Conservation (phyloP, 2,797 vertebrate genomes). For the Sebastes reedi region DNA sequence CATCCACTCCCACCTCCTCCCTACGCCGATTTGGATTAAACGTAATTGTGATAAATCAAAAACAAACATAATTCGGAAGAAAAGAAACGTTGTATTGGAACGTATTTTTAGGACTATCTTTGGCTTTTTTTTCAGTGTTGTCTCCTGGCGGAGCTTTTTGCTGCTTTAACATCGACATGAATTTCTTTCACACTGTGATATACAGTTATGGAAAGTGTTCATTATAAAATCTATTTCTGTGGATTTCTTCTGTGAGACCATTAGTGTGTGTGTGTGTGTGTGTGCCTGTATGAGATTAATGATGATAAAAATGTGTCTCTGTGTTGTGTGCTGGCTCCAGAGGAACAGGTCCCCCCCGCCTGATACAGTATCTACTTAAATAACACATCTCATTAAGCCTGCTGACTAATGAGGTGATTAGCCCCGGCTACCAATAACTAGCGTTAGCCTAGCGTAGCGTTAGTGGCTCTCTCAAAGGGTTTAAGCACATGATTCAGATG, state of each 20-base stretch:
- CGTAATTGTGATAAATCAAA: not conserved
- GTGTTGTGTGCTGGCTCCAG: constrained; percentile 7
- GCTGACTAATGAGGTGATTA: constrained; percentile 79
- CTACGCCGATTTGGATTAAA: not conserved
- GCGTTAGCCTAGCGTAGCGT: constrained; percentile 58
- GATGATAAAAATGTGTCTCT: constrained; percentile 2
- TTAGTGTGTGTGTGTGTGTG: not conserved
- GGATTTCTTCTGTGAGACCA: not conserved
- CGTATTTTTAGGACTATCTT: not conserved
- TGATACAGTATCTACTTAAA: constrained; percentile 67
- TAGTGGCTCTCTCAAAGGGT: constrained; percentile 52
- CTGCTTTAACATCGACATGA: not conserved
- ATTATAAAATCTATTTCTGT: constrained; percentile 15
- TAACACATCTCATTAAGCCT: constrained; percentile 75
- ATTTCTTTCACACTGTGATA: not conserved
- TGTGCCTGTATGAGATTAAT: constrained; percentile 3
- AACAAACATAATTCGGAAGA: no score
- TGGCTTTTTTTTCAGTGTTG: not conserved
- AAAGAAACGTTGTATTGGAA: no score
- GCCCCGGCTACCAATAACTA: constrained; percentile 66
- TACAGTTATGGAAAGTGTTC: not conserved
- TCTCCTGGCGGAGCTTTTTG: not conserved
- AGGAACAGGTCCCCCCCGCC: constrained; percentile 30
- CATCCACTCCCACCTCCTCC: not conserved
- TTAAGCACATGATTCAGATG: constrained; percentile 62